Evolutionary conservation across 2,113 vertebrate genomes (phyloP), one percentile per base, ranked within the genome.

Genomic region (Aptenodytes patagonicus): DNA sequence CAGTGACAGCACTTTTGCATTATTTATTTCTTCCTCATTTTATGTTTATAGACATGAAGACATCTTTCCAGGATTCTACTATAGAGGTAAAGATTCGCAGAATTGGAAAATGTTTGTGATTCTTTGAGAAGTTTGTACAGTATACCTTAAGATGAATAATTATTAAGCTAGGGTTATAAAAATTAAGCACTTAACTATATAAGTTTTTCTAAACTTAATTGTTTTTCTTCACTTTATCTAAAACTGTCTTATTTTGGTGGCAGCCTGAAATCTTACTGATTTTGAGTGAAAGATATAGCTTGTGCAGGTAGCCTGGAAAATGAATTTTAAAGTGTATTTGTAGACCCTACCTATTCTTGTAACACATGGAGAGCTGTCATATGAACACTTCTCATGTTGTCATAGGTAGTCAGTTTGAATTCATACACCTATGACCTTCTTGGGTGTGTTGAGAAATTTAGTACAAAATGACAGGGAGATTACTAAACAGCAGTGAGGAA

Each of bases 41-140:
- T 90, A 22, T 97, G 20, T 94, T 95, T 87, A 82, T 31, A 97
- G 96, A 96, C 46, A 91, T 40, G 90, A 97, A 97, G 95, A 55
- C 93, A 9, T 93, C 97, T 79, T 95, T 87, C 92, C 95, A 94
- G 89, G 96, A 97, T 79, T 97, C 95, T 87, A 21, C 95, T 38
- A 4, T 93, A 68, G 97, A 97, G 97, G 97, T 97, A 97, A 97
- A 91, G 52, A 86, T 77, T 77, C 25, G 11, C n/a, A 40, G 42
- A 70, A 73, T 1, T 93, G 80, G 16, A 77, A 93, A 69, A 64
- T 34, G 10, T 51, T 92, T 82, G 32, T 71, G 38, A 49, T 87
- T 76, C 7, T 76, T 82, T 85, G 7, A 44, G 22, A 72, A 57
- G 15, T 58, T 92, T 32, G 9, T 29, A 25, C 7, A 76, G 17